phyloP scores from a whole-genome alignment of 2,113 vertebrate genomes.

The Anthoscopus minutus region DNA sequence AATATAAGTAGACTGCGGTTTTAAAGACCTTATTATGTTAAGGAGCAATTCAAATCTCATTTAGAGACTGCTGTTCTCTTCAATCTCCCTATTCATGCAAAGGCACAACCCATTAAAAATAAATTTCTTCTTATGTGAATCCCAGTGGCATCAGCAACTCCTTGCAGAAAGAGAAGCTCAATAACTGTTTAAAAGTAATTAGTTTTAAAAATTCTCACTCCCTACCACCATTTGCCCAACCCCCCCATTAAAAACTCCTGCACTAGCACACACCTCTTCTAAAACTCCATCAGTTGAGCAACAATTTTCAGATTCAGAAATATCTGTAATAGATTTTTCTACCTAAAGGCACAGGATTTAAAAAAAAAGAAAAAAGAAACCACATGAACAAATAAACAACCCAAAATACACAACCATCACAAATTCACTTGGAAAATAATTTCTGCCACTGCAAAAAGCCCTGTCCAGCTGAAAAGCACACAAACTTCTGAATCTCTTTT shows the following conservation, averaged over 20 bases:
- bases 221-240: neutral
- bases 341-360: neutral
- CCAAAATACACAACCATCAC: neutral
- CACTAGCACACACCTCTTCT: neutral
- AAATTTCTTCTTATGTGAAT: neutral
- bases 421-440: neutral
- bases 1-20: neutral
- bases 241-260: rapidly evolving
- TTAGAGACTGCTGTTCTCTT: neutral
- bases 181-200: neutral
- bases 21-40: neutral
- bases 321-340: neutral
- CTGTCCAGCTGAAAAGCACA: neutral
- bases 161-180: neutral
- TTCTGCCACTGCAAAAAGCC: neutral
- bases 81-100: neutral
- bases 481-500: neutral
- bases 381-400: neutral
- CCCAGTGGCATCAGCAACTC: neutral
- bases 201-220: neutral
- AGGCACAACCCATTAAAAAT: neutral
- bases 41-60: neutral
- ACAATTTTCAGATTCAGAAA: neutral
- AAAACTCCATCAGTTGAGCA: neutral
- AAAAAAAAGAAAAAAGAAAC: neutral